Evolutionary conservation across 2,888 invertebrate genomes (phyloP).

Genomic region (Brachylomia viminalis): DNA sequence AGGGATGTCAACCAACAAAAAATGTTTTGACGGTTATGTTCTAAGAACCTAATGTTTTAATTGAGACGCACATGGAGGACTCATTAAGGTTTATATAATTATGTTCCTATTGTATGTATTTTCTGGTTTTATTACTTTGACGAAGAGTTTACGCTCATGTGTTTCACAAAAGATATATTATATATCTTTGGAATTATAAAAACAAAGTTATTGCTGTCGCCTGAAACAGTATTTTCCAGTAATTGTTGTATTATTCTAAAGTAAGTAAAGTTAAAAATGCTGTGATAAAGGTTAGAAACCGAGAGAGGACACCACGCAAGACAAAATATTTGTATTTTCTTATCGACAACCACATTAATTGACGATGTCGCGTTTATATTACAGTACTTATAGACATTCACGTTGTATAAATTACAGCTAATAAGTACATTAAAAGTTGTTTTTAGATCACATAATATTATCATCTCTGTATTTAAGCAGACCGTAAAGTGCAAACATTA

Average conservation of each 20-base stretch:
- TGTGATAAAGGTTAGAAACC: background rate
- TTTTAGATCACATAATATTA: conserved; percentile 50
- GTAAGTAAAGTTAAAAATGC: too few relatives aligned
- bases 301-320: background rate
- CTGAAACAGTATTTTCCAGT: background rate
- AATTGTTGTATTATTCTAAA: too few relatives aligned
- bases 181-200: background rate
- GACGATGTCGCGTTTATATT: conserved; percentile 42
- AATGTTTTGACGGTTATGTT: conserved; percentile 40
- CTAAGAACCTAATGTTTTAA: conserved; percentile 48
- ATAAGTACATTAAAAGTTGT: too few relatives aligned
- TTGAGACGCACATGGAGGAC: conserved; percentile 49
- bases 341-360: conserved; percentile 52
- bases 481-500: conserved; percentile 66
- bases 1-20: conserved; percentile 49
- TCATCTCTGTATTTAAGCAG: conserved; percentile 49
- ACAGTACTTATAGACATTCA: conserved; percentile 40
- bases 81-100: conserved; percentile 23
- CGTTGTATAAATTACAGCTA: conserved; percentile 42
- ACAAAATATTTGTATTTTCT: conserved; percentile 31
- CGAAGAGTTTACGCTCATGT: conserved; percentile 13
- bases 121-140: conserved; percentile 15
- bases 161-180: conserved; percentile 1
- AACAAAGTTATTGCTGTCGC: background rate
- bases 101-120: conserved; percentile 8